phyloP scores from a whole-genome alignment of 2,888 invertebrate genomes.

The Nomada ferruginata region DNA sequence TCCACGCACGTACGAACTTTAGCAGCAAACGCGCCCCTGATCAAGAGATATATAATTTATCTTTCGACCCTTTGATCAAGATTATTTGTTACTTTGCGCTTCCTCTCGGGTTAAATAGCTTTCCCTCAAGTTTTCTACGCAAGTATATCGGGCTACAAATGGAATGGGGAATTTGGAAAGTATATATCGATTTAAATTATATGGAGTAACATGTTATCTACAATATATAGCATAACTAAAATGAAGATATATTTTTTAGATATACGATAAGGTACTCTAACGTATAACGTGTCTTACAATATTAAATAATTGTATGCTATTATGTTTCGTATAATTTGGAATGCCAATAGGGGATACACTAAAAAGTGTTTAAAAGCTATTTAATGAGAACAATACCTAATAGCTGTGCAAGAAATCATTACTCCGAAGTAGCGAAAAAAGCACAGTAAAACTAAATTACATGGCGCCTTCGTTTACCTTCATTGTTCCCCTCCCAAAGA shows the following conservation, averaged over 20 bases:
- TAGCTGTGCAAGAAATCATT: constrained; percentile 8
- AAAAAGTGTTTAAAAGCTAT: background rate
- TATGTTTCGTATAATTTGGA: too few species aligned
- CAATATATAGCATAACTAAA: too few species aligned
- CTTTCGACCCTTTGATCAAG: background rate
- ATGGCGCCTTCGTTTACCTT: constrained; percentile 50
- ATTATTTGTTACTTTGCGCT: too few species aligned
- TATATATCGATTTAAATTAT: background rate
- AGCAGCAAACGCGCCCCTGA: constrained; percentile 4
- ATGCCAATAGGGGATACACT: background rate
- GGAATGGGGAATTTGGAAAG: background rate
- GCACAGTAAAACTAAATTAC: constrained; percentile 42
- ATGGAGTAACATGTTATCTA: too few species aligned
- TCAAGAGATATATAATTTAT: constrained; percentile 2
- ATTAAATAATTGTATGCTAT: too few species aligned
- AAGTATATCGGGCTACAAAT: background rate
- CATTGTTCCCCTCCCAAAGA: constrained; percentile 24
- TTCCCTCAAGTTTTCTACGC: too few species aligned
- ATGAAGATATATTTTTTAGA: too few species aligned
- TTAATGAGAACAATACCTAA: constrained; percentile 8
- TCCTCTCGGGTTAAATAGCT: too few species aligned
- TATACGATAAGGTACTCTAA: too few species aligned
- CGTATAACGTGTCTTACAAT: too few species aligned
- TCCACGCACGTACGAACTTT: constrained; percentile 16
- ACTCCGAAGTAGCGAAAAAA: constrained; percentile 8